Conservation (phyloP, 1,140 invertebrate species). For the Reticulitermes speratus region DNA sequence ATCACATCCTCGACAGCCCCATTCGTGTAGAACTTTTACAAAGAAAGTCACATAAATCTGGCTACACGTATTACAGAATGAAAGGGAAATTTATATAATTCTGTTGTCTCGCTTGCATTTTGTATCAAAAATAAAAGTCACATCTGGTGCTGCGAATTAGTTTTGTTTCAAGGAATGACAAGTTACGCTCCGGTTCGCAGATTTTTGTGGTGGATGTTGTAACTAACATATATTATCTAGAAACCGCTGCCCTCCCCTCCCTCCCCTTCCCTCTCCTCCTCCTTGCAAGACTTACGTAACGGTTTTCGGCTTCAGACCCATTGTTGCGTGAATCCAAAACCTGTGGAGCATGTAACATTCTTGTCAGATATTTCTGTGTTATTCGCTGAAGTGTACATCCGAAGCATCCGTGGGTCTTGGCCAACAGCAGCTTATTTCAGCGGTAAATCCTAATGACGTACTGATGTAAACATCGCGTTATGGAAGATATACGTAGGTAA, state of each 20-base stretch:
- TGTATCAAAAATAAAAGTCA: not conserved
- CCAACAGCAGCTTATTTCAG: not conserved
- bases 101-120: not conserved
- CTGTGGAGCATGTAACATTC: not conserved
- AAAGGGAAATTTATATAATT: not conserved
- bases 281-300: not conserved
- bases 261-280: not conserved
- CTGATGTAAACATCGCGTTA: too few relatives aligned
- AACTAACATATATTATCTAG: not conserved
- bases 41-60: not conserved
- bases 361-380: not conserved
- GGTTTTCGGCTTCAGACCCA: not conserved
- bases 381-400: not conserved
- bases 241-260: too few relatives aligned
- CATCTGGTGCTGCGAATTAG: not conserved
- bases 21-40: not conserved
- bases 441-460: too few relatives aligned
- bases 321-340: not conserved
- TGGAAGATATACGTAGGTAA: too few relatives aligned
- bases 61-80: not conserved
- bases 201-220: constrained; percentile 13
- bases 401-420: not conserved
- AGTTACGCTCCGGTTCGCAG: not conserved
- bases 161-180: not conserved
- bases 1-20: not conserved